Evolutionary conservation across 2,113 vertebrate genomes (phyloP).

Genomic region (Vimba vimba): DNA sequence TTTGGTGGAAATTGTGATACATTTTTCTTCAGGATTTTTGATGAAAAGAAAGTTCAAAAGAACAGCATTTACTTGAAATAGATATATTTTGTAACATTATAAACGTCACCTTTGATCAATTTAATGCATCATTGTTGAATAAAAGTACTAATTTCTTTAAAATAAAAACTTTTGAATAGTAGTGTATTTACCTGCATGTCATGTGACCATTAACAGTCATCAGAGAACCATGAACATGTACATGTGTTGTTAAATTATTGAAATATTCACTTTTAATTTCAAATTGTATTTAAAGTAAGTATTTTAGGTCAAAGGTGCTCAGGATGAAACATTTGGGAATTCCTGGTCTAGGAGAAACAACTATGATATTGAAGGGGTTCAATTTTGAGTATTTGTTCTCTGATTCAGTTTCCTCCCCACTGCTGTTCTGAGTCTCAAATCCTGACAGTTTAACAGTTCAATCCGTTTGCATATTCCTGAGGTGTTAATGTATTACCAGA

Average conservation of each 20-base stretch:
- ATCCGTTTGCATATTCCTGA: constrained; percentile 11
- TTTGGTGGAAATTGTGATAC: no score
- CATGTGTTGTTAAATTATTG: background rate
- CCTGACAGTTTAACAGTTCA: constrained; percentile 30
- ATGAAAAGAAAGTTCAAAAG: no score
- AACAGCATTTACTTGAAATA: no score
- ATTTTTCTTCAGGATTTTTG: no score
- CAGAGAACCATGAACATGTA: background rate
- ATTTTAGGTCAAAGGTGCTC: background rate
- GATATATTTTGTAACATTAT: no score
- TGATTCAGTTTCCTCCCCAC: background rate
- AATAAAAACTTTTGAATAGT: background rate
- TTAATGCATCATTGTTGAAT: background rate
- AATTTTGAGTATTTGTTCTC: background rate
- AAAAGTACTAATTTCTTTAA: background rate
- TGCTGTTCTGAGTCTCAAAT: background rate
- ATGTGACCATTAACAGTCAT: background rate
- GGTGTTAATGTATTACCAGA: constrained; percentile 41
- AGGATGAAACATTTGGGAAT: background rate
- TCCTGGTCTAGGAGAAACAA: background rate
- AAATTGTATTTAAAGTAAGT: background rate
- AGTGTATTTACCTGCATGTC: background rate
- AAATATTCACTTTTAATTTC: background rate
- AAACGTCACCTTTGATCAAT: no score
- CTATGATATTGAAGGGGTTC: background rate